phyloP scores from a whole-genome alignment of 2,797 vertebrate species.

The Menidia menidia region DNA sequence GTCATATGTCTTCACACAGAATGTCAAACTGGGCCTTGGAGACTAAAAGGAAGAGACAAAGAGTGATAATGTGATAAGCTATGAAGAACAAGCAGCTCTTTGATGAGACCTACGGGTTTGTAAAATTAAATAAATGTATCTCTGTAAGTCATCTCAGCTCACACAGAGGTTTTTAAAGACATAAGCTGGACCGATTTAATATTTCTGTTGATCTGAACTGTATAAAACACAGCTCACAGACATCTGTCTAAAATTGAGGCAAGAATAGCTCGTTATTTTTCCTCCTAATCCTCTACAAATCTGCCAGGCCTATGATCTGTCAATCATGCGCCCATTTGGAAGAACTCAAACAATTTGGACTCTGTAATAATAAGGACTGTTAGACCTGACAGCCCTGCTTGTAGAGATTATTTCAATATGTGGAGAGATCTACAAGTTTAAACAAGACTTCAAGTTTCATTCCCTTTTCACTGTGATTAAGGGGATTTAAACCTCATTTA shows the following conservation, averaged over 20 bases:
- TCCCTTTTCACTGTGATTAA: no score
- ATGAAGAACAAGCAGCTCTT: neutral
- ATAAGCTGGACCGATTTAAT: neutral
- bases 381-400: neutral
- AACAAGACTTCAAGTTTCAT: neutral
- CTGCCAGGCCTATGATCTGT: no score
- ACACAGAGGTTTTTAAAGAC: conserved; percentile 3
- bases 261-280: conserved; percentile 4
- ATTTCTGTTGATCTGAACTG: conserved; percentile 5
- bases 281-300: neutral
- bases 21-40: conserved; percentile 88
- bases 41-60: conserved; percentile 77
- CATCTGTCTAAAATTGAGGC: neutral
- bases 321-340: neutral
- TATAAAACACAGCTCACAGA: neutral
- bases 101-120: neutral
- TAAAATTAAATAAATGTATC: neutral
- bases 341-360: conserved; percentile 9
- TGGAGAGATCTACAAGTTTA: neutral
- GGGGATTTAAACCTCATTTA: neutral
- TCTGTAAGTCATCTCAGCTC: neutral
- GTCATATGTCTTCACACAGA: conserved; percentile 94
- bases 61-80: neutral
- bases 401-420: neutral
- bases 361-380: neutral